Evolutionary conservation across 35 echinoderm and acorn worm genomes (phyloP), one percentile per base, ranked within the genome.

Genomic region (Strongylocentrotus purpuratus): DNA sequence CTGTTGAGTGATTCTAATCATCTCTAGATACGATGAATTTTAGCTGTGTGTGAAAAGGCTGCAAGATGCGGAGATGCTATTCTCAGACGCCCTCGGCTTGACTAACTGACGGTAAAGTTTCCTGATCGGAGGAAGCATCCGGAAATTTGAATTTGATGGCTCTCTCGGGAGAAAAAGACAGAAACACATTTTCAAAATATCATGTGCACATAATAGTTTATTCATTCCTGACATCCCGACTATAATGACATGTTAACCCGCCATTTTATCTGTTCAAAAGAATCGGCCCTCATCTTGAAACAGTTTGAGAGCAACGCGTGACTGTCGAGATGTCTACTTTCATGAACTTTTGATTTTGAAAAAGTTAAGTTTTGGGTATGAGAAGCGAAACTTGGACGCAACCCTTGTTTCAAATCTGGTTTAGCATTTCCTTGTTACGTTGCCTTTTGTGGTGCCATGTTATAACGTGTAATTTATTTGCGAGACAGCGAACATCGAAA

Each of bases 141-240:
- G 87, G 87, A 89, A 89, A 89, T 89, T 89, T 89, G 45, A 46
- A 89, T 89, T 89, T 89, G 87, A 89, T 89, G 87, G 33, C 25
- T 89, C 87, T 41, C 87, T 15, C 9, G 87, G 87, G 87, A 35
- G 4, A 78, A 5, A 78, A 78, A 28, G 65, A 28, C 65, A 78
- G 65, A 78, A 78, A 78, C 65, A 78, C 65, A 78, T 78, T 78
- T 78, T 8, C 22, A 8, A 78, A 78, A 78, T 22, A 78, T 78
- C 65, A 78, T n/a, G 65, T n/a, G 65, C 65, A 78, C 65, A 78
- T 78, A 7, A 78, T 78, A 78, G 18, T n/a, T 18, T 28, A n/a
- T 18, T 78, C 25, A 78, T 78, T 78, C 65, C 65, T n/a, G 65
- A 22, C 65, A 78, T 22, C 28, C 4, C 22, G 65, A 25, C 4